These are phyloP conservation scores for Drosophila saltans DNA, from an alignment of 1,140 invertebrate species.

Conservation along the genomic window DNA sequence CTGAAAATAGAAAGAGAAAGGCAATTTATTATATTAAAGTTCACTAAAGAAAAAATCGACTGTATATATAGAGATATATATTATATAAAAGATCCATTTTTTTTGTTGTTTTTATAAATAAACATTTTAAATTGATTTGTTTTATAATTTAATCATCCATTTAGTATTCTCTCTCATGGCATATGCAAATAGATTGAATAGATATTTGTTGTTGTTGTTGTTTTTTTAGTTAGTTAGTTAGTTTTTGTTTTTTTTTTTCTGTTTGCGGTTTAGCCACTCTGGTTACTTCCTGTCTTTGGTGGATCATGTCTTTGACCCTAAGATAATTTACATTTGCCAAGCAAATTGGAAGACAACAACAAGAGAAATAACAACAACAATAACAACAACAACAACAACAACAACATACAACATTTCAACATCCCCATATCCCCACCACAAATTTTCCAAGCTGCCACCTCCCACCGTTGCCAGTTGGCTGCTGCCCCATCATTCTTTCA, in stretches of 20 bases:
- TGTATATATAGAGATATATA: neutral
- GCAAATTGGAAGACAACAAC: slow-evolving; percentile 45
- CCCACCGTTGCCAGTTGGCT: neutral
- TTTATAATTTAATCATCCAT: slow-evolving; percentile 10
- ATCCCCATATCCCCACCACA: slow-evolving; percentile 12
- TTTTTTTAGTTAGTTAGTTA: neutral
- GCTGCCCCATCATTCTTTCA: too few relatives aligned
- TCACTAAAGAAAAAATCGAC: too few relatives aligned
- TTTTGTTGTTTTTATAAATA: neutral
- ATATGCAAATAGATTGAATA: slow-evolving; percentile 9
- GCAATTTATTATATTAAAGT: too few relatives aligned
- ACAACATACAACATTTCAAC: slow-evolving; percentile 28
- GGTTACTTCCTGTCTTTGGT: slow-evolving; percentile 8
- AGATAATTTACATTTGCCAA: slow-evolving; percentile 39
- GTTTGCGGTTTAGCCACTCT: neutral
- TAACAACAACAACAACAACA: slow-evolving; percentile 15
- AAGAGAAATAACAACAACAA: slow-evolving; percentile 17
- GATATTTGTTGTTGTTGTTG: neutral
- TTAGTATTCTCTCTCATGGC: slow-evolving; percentile 5
- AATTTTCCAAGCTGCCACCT: slow-evolving; percentile 10
- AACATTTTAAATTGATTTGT: neutral
- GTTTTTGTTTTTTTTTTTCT: neutral
- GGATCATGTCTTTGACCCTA: slow-evolving; percentile 21
- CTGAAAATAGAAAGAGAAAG: too few relatives aligned
- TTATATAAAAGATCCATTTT: neutral